Evolutionary conservation across 2,113 vertebrate species (phyloP), one percentile per base, ranked within the genome.

Genomic region (Erythrolamprus reginae): DNA sequence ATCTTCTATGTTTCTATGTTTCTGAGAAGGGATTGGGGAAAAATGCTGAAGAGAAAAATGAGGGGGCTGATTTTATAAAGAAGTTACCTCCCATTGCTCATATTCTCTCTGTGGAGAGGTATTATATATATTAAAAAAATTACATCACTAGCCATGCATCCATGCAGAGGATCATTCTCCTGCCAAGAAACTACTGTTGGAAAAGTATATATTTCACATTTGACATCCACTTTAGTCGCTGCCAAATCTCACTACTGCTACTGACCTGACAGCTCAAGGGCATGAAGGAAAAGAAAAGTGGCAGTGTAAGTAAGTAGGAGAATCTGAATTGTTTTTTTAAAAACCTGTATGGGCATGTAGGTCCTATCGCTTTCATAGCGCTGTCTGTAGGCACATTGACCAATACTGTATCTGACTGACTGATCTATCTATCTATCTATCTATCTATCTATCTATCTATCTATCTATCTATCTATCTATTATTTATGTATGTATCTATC

Each of bases 161-260:
- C 53, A 89, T 93, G 94, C 93, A 94, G 92, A 95, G 87, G 48
- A 93, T 90, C 93, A 94, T 92, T 90, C 91, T 90, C 65, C 58
- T 91, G 90, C 93, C 93, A 93, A 92, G 90, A 92, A 94, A 93
- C 89, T 90, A 90, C 90, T 94, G 92, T 88, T 95, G 89, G 90
- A 96, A 94, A 93, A 89, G 91, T 93, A 95, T 96, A 94, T 94
- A 95, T 96, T 96, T 96, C 94, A 95, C 89, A 92, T 95, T 96
- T 96, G 93, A 96, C 92, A 96, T 91, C 91, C 94, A 91, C 87
- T 95, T 82, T 82, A 95, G 70, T 88, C 94, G 93, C 94, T 95
- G 94, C 94, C 97, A 96, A 95, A 90, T 93, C 94, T 96, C 91
- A 94, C 90, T 89, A 45, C 53, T 93, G 91, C 89, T 94, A 92